Evolutionary conservation across 2,797 vertebrate genomes (phyloP).

Genomic region (Caiman crocodilus): DNA sequence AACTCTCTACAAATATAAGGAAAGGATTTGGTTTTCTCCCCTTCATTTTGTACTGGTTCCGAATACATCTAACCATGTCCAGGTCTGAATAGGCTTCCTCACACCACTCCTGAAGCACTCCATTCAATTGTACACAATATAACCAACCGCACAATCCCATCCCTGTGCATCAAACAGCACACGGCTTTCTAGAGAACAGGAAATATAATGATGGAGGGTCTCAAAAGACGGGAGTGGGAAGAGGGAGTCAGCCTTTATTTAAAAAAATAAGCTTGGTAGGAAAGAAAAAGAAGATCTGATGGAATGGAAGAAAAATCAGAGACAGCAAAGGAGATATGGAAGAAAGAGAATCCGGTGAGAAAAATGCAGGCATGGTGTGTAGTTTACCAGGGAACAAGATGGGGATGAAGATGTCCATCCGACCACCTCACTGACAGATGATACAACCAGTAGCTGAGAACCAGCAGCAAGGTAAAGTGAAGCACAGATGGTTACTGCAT

Average conservation of each 20-base stretch:
- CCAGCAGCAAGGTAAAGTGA: not conserved
- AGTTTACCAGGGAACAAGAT: not conserved
- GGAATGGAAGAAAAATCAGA: not conserved
- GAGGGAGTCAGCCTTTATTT: not conserved
- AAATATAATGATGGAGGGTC: not conserved
- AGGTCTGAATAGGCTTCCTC: not conserved
- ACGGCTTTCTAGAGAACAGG: not conserved
- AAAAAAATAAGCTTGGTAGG: not conserved
- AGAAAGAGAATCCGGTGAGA: not conserved
- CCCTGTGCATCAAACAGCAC: not conserved
- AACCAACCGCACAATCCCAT: not conserved
- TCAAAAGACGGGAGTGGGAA: not conserved
- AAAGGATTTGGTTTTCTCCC: not conserved
- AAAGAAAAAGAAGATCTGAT: not conserved
- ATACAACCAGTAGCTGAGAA: not conserved
- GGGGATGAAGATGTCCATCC: not conserved
- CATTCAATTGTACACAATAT: not conserved
- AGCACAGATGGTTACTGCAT: not conserved
- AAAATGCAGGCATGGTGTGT: not conserved
- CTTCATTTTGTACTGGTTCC: not conserved
- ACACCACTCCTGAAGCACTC: not conserved
- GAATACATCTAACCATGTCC: not conserved
- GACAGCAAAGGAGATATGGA: not conserved
- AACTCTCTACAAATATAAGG: not conserved
- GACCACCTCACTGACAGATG: not conserved